phyloP scores from a whole-genome alignment of 2,888 invertebrate species.

The Dioctria rufipes region DNA sequence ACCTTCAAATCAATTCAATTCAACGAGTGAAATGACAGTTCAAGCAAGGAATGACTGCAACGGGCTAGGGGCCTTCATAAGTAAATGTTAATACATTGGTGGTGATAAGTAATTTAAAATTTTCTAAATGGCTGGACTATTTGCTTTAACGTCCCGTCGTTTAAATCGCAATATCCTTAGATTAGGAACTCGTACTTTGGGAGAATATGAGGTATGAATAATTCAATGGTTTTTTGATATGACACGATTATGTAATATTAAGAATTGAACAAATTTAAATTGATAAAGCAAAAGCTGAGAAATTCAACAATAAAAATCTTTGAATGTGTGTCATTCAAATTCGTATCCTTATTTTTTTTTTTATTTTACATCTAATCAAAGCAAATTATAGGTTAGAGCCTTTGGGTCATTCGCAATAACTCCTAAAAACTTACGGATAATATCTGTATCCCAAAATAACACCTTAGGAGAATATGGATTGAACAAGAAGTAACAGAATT shows the following conservation, averaged over 20 bases:
- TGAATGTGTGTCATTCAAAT: no score
- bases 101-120: neutral
- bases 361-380: neutral
- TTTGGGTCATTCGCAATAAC: constrained; percentile 2
- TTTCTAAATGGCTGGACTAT: constrained; percentile 71
- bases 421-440: neutral
- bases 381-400: constrained; percentile 34
- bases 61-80: no score
- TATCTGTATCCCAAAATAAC: neutral
- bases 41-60: no score
- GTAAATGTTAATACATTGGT: no score
- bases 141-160: constrained; percentile 72
- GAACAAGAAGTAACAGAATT: neutral
- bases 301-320: neutral
- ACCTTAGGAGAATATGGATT: neutral
- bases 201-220: constrained; percentile 67
- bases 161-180: constrained; percentile 70
- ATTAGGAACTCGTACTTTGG: constrained; percentile 64
- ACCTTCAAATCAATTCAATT: no score
- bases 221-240: neutral
- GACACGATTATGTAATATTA: constrained; percentile 65
- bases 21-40: no score
- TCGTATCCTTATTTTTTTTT: neutral
- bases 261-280: constrained; percentile 49
- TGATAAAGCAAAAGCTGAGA: neutral